Conservation (phyloP, 1,140 invertebrate species). For the Aleiodes sp. region DNA sequence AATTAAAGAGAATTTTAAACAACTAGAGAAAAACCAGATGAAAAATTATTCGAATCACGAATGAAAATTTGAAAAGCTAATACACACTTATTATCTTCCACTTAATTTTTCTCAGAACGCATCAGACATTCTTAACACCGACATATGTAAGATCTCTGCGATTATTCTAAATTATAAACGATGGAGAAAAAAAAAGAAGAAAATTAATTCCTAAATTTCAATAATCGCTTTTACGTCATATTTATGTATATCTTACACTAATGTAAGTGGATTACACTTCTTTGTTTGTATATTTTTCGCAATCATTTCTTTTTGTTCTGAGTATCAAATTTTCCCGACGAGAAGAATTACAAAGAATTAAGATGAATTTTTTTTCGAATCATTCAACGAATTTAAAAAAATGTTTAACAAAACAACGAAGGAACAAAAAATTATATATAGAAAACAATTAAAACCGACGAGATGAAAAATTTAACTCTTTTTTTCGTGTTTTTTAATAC, state of each 20-base stretch:
- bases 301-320: not conserved
- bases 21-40: not conserved
- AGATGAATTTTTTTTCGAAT: not conserved
- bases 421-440: not conserved
- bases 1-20: constrained; percentile 3
- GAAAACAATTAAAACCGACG: not conserved
- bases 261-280: not conserved
- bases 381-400: not conserved
- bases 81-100: not conserved
- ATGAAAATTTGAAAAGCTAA: not conserved
- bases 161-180: constrained; percentile 10
- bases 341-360: not conserved
- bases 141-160: not conserved
- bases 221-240: constrained; percentile 4
- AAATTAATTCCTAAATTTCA: constrained; percentile 2
- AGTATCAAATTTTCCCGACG: not conserved
- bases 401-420: not conserved
- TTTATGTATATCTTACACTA: not conserved
- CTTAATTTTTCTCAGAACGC: not conserved
- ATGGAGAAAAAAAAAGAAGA: too few relatives aligned
- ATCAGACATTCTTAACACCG: not conserved
- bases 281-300: not conserved
- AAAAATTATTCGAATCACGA: constrained; percentile 20
- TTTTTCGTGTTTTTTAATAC: not conserved
- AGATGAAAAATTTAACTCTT: not conserved